Base-by-base conservation (phyloP, 2,888 invertebrate species). In the Brachyptera risi region DNA sequence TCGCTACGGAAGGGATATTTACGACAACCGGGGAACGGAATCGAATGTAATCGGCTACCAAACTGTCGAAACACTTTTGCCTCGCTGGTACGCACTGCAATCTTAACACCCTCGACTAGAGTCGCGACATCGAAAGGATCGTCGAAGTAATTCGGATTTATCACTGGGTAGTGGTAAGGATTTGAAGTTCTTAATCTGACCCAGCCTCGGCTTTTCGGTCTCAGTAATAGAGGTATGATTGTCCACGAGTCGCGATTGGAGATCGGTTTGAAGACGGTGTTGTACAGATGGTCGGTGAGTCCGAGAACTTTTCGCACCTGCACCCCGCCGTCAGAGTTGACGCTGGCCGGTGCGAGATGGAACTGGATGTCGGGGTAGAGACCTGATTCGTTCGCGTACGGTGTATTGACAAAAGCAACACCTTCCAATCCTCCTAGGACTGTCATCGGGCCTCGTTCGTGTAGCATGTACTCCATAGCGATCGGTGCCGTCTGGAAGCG, bases 101-200 rank as follows among this genome's bases (percentile, higher is more conserved):
- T 68, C 64, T 73, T 74, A 7, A 68, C 67, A 23, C 91, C 92
- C 74, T 93, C 93, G 0, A 93, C 88, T n/a, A 94, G 76, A 0
- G 86, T 85, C 59, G 86, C 83, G 0, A 90, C 87, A 72, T 90
- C 93, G 61, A 81, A 73, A 0, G 88, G 86, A 73, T 94, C 86
- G 63, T 87, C 86, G 68, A 96, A 89, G 73, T 98, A 98, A 71
- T 96, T 93, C 1, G 97, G 92, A 74, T 97, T 86, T 73, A 98
- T 92, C 26, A 88, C 72, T 0, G 97, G 96, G 70, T 88, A 87
- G 56, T 91, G 87, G 67, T 88, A 88, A 0, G 97, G 96, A 75
- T 95, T 90, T 0, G 84, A 84, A 62, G 87, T 88, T 59, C 82
- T 81, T 21, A 97, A 75, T 65, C 85, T 80, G 0, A 93, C 84